Conservation (phyloP, 2,797 vertebrate species). For the Discoglossus pictus region DNA sequence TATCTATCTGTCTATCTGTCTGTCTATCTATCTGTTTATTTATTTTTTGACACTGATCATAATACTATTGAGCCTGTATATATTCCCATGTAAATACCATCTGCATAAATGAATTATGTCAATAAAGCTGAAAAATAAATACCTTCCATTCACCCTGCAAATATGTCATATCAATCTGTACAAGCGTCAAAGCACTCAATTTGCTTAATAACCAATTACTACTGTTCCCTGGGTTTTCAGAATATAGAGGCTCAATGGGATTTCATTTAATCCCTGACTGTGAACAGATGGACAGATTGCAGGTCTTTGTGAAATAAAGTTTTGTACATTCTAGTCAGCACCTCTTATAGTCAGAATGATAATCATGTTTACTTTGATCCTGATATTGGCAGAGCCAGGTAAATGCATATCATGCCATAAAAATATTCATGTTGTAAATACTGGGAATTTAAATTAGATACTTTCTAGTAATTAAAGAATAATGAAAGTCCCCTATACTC, state of each 20-base stretch:
- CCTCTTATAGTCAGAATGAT: conserved; percentile 6
- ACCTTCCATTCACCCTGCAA: conserved; percentile 47
- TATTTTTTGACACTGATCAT: too few relatives aligned
- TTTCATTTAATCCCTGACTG: conserved; percentile 64
- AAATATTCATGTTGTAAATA: background rate
- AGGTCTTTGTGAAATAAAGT: conserved; percentile 45
- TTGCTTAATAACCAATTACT: conserved; percentile 60
- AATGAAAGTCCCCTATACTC: too few relatives aligned
- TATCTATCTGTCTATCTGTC: too few relatives aligned
- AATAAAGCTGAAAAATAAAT: background rate
- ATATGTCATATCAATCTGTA: conserved; percentile 52
- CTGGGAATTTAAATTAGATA: too few relatives aligned
- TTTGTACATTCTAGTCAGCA: conserved; percentile 31
- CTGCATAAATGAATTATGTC: too few relatives aligned
- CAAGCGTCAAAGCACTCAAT: conserved; percentile 53
- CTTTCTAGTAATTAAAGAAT: too few relatives aligned
- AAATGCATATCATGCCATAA: background rate
- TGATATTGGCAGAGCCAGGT: conserved; percentile 12
- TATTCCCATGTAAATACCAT: too few relatives aligned
- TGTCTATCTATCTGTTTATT: too few relatives aligned
- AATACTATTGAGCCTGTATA: too few relatives aligned
- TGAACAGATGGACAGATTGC: conserved; percentile 63
- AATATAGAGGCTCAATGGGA: conserved; percentile 55
- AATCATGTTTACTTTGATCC: background rate
- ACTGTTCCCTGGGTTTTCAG: conserved; percentile 57